These are phyloP conservation scores for Dolichallabes microphthalmus DNA, from an alignment of 2,113 vertebrate species.

Conservation along the genomic window DNA sequence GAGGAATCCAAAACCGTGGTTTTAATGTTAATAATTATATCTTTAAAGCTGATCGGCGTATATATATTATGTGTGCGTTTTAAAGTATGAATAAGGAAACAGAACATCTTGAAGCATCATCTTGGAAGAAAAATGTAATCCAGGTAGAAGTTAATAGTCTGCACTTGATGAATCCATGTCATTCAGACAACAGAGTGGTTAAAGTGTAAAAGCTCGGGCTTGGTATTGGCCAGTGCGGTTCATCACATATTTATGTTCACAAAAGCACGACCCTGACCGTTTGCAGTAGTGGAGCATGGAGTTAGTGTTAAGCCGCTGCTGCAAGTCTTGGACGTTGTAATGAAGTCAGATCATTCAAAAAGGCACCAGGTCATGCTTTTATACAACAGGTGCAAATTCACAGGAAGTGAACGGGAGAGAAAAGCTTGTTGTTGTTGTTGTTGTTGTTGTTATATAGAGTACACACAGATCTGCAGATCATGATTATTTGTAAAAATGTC, in stretches of 20 bases:
- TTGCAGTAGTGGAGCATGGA: neutral
- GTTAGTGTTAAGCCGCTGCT: neutral
- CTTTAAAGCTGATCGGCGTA: neutral
- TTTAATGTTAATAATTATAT: too few species aligned
- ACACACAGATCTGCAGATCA: slow-evolving; percentile 44
- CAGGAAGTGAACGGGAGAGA: slow-evolving; percentile 64
- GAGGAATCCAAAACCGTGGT: too few species aligned
- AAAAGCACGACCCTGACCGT: neutral
- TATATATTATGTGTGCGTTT: neutral
- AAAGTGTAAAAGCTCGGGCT: neutral
- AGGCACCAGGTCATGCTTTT: slow-evolving; percentile 44
- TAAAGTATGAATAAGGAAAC: neutral
- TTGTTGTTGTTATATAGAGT: neutral
- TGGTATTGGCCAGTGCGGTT: neutral
- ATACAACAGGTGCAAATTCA: slow-evolving; percentile 68
- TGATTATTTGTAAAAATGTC: slow-evolving; percentile 27
- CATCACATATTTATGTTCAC: neutral
- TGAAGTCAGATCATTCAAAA: neutral
- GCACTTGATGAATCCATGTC: neutral
- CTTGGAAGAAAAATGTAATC: neutral
- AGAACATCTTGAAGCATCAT: neutral
- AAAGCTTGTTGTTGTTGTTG: too few species aligned
- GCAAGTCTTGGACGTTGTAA: neutral
- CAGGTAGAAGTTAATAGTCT: neutral
- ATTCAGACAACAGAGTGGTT: neutral